Conservation (phyloP, 2,113 vertebrate genomes). For the Platysteira castanea region DNA sequence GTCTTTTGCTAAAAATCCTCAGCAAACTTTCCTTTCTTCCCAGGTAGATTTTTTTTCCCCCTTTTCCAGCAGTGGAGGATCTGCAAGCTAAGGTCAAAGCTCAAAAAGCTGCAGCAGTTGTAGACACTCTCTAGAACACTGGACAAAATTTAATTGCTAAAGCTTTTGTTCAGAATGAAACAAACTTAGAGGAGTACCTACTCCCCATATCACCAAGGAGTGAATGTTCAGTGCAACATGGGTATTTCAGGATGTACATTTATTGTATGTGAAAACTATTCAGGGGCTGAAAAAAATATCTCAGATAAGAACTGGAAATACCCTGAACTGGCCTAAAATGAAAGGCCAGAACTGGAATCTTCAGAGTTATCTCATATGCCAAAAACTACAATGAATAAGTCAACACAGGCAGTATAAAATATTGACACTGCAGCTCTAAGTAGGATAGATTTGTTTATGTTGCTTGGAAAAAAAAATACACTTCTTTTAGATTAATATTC, state of each 20-base stretch:
- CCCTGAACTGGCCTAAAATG: neutral
- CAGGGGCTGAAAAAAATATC: neutral
- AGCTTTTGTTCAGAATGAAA: neutral
- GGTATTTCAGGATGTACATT: neutral
- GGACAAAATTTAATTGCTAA: neutral
- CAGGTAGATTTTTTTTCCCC: neutral
- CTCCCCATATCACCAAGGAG: neutral
- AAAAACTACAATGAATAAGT: constrained; percentile 4
- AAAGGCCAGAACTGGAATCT: neutral
- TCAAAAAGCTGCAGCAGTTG: neutral
- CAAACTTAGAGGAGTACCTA: neutral
- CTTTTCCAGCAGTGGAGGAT: neutral
- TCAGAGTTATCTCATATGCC: neutral
- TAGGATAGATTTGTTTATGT: constrained; percentile 24
- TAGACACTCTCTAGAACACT: neutral
- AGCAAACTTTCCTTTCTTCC: neutral
- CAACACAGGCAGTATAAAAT: constrained; percentile 16
- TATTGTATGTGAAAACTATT: neutral
- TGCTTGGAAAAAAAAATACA: neutral
- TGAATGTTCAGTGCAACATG: neutral
- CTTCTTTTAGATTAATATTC: constrained; percentile 36
- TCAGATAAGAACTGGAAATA: neutral
- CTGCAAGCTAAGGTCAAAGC: neutral
- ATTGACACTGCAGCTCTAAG: constrained; percentile 22
- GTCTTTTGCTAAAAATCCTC: neutral